Evolutionary conservation across 2,888 invertebrate genomes (phyloP).

Genomic region (Eupithecia subumbrata): DNA sequence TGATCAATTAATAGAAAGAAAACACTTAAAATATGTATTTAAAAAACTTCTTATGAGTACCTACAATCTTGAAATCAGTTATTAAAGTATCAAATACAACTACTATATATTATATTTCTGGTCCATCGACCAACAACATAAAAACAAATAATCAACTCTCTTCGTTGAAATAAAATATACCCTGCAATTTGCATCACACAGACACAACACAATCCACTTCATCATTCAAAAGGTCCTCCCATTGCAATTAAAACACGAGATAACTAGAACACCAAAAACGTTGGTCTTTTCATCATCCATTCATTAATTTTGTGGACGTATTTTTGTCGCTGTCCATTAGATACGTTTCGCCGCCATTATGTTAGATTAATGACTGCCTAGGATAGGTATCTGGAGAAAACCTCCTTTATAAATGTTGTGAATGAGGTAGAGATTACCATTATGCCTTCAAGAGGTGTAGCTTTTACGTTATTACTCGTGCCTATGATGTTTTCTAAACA

Average conservation of each 20-base stretch:
- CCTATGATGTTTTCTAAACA: not conserved
- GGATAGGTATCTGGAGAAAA: constrained; percentile 34
- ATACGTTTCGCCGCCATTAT: constrained; percentile 69
- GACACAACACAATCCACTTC: not conserved
- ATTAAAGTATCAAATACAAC: too few relatives aligned
- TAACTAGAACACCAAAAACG: constrained; percentile 21
- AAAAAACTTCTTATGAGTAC: not conserved
- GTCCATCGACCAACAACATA: not conserved
- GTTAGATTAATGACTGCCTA: constrained; percentile 67
- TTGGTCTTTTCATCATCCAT: constrained; percentile 43
- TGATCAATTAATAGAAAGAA: not conserved
- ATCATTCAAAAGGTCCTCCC: constrained; percentile 9
- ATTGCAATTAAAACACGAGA: constrained; percentile 28
- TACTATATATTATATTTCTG: too few relatives aligned
- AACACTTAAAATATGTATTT: not conserved
- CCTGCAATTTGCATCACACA: constrained; percentile 3
- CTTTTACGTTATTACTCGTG: constrained; percentile 25
- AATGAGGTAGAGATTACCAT: constrained; percentile 37
- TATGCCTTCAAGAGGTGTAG: constrained; percentile 29
- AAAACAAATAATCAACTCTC: not conserved
- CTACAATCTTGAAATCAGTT: not conserved
- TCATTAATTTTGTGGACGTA: constrained; percentile 73
- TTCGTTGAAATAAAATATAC: not conserved
- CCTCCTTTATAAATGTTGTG: constrained; percentile 35
- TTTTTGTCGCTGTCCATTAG: constrained; percentile 78